Base-by-base conservation (phyloP, 1,140 invertebrate genomes). In the Polyergus mexicanus region DNA sequence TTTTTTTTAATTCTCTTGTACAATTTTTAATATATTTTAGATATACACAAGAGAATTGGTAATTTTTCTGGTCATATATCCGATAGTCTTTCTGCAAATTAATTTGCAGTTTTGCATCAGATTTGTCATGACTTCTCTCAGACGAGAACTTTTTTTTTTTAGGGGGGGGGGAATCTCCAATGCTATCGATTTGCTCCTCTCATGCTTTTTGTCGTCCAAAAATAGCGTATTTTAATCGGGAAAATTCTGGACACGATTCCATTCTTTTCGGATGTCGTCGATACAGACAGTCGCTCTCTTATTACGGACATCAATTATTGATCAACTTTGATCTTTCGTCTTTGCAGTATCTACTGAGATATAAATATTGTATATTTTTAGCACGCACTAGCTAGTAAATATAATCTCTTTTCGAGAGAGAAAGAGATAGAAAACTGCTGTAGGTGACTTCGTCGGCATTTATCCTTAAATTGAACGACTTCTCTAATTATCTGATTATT, bases 221-320 rank as follows among this genome's bases (percentile, higher is more conserved):
- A 44, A 19, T 68, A 25, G 13, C 28, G 8, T 66, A 66, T 51
- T 47, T 47, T 66, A 78, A 66, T 54, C 44, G 62, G 8, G 25
- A 66, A 66, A 78, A 44, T 78, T 66, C 28, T 7, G 11, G 41
- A 77, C 41, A 16, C n/a, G 16, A n/a, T 41, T 19, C 13, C 75
- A 51, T 78, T 62, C 16, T 78, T 47, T 47, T 78, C 58, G 60
- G 28, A n/a, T 28, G 41, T 10, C 28, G 65, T 78, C 22, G 76
- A 78, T 78, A 13, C n/a, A n/a, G n/a, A n/a, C n/a, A n/a, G n/a
- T n/a, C n/a, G n/a, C n/a, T n/a, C n/a, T n/a, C 60, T 25, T 78
- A 58, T 77, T 58, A 77, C 58, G 25, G 13, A 19, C 11, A 63
- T 77, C 38, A 58, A 77, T 77, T 77, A 63, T 62, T 77, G 28